Evolutionary conservation across 2,888 invertebrate species (phyloP).

Genomic region (Phortica okadai): DNA sequence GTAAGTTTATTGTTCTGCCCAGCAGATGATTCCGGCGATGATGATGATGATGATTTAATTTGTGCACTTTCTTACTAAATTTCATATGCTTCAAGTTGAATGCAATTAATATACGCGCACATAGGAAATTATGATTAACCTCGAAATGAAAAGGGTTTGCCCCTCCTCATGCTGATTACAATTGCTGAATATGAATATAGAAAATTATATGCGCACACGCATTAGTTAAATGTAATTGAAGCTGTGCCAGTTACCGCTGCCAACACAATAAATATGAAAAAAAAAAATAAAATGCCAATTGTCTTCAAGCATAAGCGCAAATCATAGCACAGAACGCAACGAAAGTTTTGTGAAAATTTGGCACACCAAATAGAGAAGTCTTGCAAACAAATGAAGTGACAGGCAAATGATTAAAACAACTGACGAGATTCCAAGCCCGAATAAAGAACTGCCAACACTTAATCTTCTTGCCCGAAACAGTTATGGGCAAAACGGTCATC

Average conservation of each 20-base stretch:
- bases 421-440: too few species aligned
- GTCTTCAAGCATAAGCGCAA: not conserved
- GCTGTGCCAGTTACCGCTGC: not conserved
- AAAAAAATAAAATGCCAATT: not conserved
- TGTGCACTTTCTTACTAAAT: constrained; percentile 5
- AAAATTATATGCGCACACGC: too few species aligned
- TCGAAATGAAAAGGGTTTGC: not conserved
- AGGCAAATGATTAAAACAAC: too few species aligned
- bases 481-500: not conserved
- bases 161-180: too few species aligned
- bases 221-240: not conserved
- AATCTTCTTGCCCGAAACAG: not conserved
- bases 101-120: constrained; percentile 1
- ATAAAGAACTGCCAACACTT: not conserved
- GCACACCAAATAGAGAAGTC: not conserved
- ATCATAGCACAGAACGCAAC: not conserved
- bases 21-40: not conserved
- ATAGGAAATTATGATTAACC: not conserved
- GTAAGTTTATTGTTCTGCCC: not conserved
- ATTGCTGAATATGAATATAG: too few species aligned
- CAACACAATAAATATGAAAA: not conserved
- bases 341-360: not conserved
- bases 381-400: not conserved
- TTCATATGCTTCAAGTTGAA: not conserved
- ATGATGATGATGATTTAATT: constrained; percentile 2